These are phyloP conservation scores for Hedychridium roseum DNA, from an alignment of 2,888 invertebrate species.

Conservation along the genomic window DNA sequence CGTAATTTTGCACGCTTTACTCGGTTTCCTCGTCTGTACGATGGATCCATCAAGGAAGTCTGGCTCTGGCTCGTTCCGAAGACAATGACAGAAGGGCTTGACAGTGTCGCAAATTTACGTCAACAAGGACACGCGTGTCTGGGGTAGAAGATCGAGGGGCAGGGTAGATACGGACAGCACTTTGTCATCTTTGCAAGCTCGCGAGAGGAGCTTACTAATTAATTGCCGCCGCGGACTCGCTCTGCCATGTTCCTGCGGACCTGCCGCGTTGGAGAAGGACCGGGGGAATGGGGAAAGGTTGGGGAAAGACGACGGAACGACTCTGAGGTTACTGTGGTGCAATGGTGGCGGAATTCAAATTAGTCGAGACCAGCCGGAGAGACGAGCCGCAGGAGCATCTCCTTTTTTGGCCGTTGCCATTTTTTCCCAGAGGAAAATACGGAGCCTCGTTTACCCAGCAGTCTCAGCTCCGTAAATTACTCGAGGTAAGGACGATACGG, in stretches of 20 bases:
- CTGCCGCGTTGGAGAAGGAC: too few species aligned
- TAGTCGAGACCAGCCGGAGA: constrained; percentile 13
- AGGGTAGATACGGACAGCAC: constrained; percentile 16
- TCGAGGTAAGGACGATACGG: constrained; percentile 3
- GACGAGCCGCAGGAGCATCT: background rate
- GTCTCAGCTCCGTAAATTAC: constrained; percentile 7
- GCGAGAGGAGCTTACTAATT: constrained; percentile 22
- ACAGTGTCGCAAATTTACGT: constrained; percentile 11
- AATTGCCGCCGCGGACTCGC: constrained; percentile 18
- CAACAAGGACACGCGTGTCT: constrained; percentile 18
- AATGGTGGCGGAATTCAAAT: constrained; percentile 23
- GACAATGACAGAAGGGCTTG: background rate
- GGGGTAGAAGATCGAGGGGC: too few species aligned
- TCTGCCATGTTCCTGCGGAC: too few species aligned
- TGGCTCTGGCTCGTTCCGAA: too few species aligned
- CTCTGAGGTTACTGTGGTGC: constrained; percentile 16
- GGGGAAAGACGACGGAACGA: background rate
- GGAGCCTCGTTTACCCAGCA: constrained; percentile 2
- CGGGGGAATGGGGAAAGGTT: background rate
- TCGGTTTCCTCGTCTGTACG: too few species aligned
- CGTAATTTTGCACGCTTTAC: too few species aligned
- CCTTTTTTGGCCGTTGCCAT: background rate
- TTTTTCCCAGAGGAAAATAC: constrained; percentile 1
- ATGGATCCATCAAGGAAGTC: too few species aligned
- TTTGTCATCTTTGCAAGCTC: constrained; percentile 21